Evolutionary conservation across 35 echinoderm and acorn worm species (phyloP), one percentile per base, ranked within the genome.

Genomic region (Heliocidaris tuberculata): DNA sequence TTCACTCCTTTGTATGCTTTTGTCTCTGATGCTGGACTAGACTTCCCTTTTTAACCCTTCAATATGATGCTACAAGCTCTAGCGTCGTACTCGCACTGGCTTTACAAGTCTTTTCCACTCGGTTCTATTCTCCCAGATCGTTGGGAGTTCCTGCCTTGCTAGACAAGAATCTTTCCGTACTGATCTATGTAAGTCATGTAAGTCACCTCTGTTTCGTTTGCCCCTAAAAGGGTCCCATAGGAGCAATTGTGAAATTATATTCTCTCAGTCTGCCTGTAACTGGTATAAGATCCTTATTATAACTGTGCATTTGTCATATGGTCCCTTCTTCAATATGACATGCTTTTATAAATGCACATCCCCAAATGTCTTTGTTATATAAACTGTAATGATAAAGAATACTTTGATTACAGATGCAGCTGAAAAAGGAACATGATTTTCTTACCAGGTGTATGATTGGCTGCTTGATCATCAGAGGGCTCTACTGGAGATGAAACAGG

Each of bases 381-480:
- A 85, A 11, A 11, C 31, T 12, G 7, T 42, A 42, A 42, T 42
- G 35, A 3, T 42, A 42, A 42, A 42, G 35, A 42, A 42, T 42
- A 42, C 35, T 42, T 42, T 42, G 35, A 42, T 1, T 3, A 42
- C 35, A 42, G 35, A 42, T 42, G 35, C 35, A 42, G 35, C 35
- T 3, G 3, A 42, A 42, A 42, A 42, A 48, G 91, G 4, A 52
- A 13, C 91, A 56, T 93, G 47, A 48, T 48, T 93, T 13, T 59
- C 91, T 21, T 49, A 52, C 50, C 91, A 48, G 10, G 2, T 30
- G 29, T 93, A 24, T 93, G 91, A 93, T 93, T 93, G 48, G 91
- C 91, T 59, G 91, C 29, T 52, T 31, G 11, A 59, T 13, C 12
- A 7, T 30, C 47, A 48, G 91, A 49, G n/a, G 31, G 50, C 11